Base-by-base conservation (phyloP, 2,113 vertebrate genomes). In the Grammomys surdaster region DNA sequence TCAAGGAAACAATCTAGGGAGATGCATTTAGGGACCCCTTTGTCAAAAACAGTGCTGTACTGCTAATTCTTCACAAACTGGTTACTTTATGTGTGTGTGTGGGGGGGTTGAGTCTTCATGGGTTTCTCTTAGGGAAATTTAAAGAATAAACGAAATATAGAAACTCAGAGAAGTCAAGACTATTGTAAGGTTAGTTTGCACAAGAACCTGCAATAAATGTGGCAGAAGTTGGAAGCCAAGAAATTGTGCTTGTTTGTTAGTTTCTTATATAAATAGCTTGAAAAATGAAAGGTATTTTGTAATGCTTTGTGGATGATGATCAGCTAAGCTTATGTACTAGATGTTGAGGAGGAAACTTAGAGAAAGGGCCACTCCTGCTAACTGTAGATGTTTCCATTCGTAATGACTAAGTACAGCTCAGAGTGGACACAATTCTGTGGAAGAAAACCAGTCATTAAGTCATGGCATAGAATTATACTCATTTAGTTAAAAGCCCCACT, bases 181-280 rank as follows among this genome's bases (percentile, higher is more conserved):
- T 94, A 98, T 10, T 28, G 22, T 94, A 89, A 97, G 70, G 94
- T 98, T 98, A 98, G 92, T 96, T 97, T 96, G 95, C 84, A 93
- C 97, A 98, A 97, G 91, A 96, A 94, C 95, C 80, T 91, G 85
- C 60, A 97, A 86, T 60, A 96, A 97, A 89, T 48, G 95, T 70
- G 94, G 96, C 26, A 98, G 85, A 93, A 98, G 93, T 90, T 97
- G 86, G 28, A 98, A 98, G 95, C 89, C 97, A 97, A 98, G 73
- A 96, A 86, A 96, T 3, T 96, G 88, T 95, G 65, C 87, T 98
- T 97, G 96, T 87, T 98, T 97, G 97, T 98, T 98, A 98, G 98
- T 96, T 96, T 98, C 69, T 97, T 90, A 89, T 16, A 96, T 82
- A 96, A 81, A 43, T n/a, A 96, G 69, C 67, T 94, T 96, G 12